Evolutionary conservation across 2,797 vertebrate genomes (phyloP).

Genomic region (Chrysolophus pictus): DNA sequence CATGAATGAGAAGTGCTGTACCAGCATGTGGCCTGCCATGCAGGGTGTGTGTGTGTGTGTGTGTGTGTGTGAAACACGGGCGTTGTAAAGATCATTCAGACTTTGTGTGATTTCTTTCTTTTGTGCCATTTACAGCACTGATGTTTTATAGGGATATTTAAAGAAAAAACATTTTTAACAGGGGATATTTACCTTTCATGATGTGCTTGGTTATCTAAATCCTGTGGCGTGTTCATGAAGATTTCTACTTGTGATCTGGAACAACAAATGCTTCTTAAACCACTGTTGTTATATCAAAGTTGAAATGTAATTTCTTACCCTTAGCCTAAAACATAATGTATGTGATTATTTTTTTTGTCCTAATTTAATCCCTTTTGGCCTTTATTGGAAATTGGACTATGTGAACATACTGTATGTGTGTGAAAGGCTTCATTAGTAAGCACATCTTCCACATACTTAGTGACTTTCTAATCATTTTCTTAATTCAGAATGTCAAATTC

Average conservation of each 20-base stretch:
- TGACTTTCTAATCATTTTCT: background rate
- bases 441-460: background rate
- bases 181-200: background rate
- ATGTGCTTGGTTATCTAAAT: background rate
- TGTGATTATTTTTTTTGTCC: background rate
- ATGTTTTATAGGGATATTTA: background rate
- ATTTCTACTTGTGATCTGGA: background rate
- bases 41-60: background rate
- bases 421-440: background rate
- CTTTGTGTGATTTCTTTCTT: background rate
- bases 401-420: background rate
- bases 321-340: background rate
- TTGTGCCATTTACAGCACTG: background rate
- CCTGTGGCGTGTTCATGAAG: background rate
- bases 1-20: background rate
- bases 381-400: background rate
- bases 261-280: background rate
- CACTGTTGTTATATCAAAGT: background rate
- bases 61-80: background rate
- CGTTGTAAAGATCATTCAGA: background rate
- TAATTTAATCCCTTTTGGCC: background rate
- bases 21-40: background rate
- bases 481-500: background rate
- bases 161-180: background rate
- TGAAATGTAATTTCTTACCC: background rate